Percentiles rank a stretch among this genome's conserved stretches.
phyloP scores from a whole-genome alignment of 2,797 vertebrate species.

The Microcaecilia unicolor region DNA sequence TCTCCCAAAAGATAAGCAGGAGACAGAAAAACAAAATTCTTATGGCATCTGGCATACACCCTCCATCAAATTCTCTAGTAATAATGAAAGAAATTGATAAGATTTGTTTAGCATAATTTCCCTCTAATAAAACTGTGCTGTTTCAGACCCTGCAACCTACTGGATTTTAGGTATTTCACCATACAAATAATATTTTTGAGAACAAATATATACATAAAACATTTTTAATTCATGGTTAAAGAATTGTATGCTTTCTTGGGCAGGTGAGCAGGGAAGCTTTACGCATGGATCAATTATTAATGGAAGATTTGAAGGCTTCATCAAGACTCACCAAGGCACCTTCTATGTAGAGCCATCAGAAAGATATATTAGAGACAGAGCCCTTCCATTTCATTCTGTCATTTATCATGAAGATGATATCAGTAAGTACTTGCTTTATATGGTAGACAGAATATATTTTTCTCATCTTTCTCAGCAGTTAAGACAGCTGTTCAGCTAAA shows the following conservation, averaged over 20 bases:
- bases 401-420: conserved; percentile 97
- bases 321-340: conserved; percentile 78
- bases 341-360: conserved; percentile 93
- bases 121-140: too few species aligned
- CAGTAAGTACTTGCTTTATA: conserved; percentile 64
- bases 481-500: conserved; percentile 5
- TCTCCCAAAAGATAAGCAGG: too few species aligned
- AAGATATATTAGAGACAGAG: conserved; percentile 75
- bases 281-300: conserved; percentile 85
- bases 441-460: neutral
- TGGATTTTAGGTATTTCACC: too few species aligned
- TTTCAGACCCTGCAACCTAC: too few species aligned
- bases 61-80: too few species aligned
- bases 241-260: conserved; percentile 20
- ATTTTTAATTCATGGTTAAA: too few species aligned
- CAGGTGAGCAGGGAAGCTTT: conserved; percentile 84
- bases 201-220: too few species aligned
- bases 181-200: too few species aligned
- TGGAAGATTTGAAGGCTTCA: conserved; percentile 94
- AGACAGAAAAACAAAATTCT: too few species aligned
- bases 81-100: too few species aligned
- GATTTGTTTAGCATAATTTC: too few species aligned
- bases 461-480: conserved; percentile 4
- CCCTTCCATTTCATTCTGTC: conserved; percentile 81
- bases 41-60: too few species aligned